Base-by-base conservation (phyloP, 2,113 vertebrate species). In the Nymphicus hollandicus region DNA sequence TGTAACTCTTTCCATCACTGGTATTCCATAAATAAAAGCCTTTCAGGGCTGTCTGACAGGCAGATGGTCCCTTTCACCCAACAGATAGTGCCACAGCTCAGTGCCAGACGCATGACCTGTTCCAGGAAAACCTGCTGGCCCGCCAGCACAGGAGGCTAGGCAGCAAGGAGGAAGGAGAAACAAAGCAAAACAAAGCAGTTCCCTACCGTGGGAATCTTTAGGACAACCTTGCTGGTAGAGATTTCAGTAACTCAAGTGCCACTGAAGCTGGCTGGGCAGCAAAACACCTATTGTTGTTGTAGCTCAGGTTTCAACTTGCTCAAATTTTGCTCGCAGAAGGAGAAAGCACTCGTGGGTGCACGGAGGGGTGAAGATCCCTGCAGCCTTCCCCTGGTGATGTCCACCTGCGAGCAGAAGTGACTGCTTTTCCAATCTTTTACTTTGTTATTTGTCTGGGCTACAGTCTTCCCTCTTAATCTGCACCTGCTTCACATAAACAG, bases 41-140 rank as follows among this genome's bases (percentile, higher is more conserved):
- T 22, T 83, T 43, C 29, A 13, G 60, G 66, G 39, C 52, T 56
- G 73, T 19, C 65, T 87, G 87, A 64, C 47, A 66, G 65, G 47
- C 28, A 9, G 3, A 10, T 0, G 4, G 20, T 71, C 61, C 63
- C 25, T 18, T 63, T 69, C 2, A 1, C 35, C 2, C 1, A 39
- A 81, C 31, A 90, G 60, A 64, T 6, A 19, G 46, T 28, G 23
- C n/a, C 41, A 14, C 73, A 72, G 63, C 73, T 84, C 10, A 0
- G 6, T 76, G 83, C 76, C 79, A 84, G 86, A 73, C 3, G 5
- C 17, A 20, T 23, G 37, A 84, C 56, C 86, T 61, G 65, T 73
- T 83, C 89, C 85, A 64, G 89, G 60, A 63, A 76, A 95, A 93
- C 91, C 87, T 93, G 95, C 91, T 79, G 44, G 63, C 72, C 91